Conservation (phyloP, 2,888 invertebrate genomes). For the Serripes groenlandicus region DNA sequence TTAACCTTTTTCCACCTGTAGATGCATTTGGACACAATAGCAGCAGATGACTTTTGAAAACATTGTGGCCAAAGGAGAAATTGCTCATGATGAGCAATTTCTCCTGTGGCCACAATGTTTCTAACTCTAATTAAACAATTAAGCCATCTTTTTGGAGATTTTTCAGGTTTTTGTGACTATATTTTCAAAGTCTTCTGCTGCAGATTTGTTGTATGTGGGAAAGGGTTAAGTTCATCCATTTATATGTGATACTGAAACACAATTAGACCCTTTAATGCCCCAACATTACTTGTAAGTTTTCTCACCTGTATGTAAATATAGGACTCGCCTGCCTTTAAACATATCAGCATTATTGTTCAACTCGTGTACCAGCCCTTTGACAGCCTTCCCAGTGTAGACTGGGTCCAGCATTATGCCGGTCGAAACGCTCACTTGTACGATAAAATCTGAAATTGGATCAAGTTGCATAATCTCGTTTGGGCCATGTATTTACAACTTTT, state of each 20-base stretch:
- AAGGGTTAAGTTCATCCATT: not conserved
- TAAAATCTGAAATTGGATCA: conserved; percentile 80
- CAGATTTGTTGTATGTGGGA: not conserved
- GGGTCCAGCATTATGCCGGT: conserved; percentile 83
- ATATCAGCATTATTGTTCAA: conserved; percentile 71
- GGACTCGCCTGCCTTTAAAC: conserved; percentile 77
- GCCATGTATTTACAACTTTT: too few relatives aligned
- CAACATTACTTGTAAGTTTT: not conserved
- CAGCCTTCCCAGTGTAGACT: conserved; percentile 82
- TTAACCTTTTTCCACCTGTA: too few relatives aligned
- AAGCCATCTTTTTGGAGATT: too few relatives aligned
- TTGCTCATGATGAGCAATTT: too few relatives aligned
- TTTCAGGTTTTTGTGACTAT: not conserved
- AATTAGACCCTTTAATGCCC: not conserved
- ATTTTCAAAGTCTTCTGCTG: not conserved
- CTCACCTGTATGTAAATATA: conserved; percentile 82
- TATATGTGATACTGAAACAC: too few relatives aligned
- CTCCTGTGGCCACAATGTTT: too few relatives aligned
- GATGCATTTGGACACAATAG: too few relatives aligned
- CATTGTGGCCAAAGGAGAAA: too few relatives aligned
- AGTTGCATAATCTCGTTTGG: too few relatives aligned
- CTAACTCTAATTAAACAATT: too few relatives aligned
- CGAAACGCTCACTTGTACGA: conserved; percentile 65
- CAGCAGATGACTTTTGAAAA: too few relatives aligned
- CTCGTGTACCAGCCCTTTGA: conserved; percentile 76